Conservation (phyloP, 2,797 vertebrate genomes). For the Leptatherina wallacei region DNA sequence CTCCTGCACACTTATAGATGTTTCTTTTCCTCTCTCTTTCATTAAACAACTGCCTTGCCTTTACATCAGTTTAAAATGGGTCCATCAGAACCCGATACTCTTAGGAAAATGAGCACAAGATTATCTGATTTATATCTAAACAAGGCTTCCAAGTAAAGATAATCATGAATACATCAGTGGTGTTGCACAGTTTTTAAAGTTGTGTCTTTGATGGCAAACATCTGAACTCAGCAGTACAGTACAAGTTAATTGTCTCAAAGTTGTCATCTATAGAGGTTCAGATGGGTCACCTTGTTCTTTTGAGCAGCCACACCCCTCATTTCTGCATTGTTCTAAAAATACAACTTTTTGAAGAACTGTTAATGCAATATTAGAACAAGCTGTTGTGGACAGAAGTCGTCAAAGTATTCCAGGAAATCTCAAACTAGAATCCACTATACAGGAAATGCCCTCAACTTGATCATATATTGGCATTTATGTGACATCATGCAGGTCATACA, state of each 20-base stretch:
- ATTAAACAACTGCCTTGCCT: not conserved
- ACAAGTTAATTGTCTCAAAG: too few species aligned
- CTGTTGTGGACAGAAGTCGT: not conserved
- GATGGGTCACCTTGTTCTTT: not conserved
- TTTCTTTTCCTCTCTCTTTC: not conserved
- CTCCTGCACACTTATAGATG: not conserved
- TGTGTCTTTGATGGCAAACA: too few species aligned
- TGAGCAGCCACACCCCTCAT: not conserved
- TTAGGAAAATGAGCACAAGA: not conserved
- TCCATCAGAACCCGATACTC: not conserved
- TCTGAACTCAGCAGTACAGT: too few species aligned
- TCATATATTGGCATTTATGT: not conserved
- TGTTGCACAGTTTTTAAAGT: too few species aligned
- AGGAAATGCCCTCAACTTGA: not conserved
- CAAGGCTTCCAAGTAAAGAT: too few species aligned
- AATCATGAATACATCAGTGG: too few species aligned
- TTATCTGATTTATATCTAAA: not conserved
- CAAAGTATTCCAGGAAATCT: not conserved
- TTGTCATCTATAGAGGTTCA: not conserved
- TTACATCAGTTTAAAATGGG: not conserved
- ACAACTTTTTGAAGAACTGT: not conserved
- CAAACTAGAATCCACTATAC: not conserved
- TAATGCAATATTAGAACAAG: not conserved
- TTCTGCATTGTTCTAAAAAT: not conserved
- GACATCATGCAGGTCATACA: not conserved